A percentile compares a stretch with the other conserved stretches of the same genome.
These are phyloP conservation scores for Julus scandinavius DNA, from an alignment of 2,888 invertebrate species.

Conservation along the genomic window DNA sequence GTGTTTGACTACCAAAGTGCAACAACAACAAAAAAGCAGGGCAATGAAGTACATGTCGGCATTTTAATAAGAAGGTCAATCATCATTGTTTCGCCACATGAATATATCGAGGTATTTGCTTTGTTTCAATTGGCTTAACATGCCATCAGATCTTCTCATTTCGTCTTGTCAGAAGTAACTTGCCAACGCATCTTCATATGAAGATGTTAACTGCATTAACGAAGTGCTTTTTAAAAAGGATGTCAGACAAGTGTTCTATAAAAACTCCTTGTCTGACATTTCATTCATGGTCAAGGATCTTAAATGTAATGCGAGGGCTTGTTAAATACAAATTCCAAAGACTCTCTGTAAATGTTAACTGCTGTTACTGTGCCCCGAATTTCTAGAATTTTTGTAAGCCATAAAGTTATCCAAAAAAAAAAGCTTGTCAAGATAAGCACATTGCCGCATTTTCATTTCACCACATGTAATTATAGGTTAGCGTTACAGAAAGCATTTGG, in stretches of 20 bases:
- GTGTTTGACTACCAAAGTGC: not conserved
- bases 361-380: not conserved
- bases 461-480: conserved; percentile 15
- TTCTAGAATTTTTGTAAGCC: not conserved
- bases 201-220: not conserved
- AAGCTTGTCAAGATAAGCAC: conserved; percentile 4
- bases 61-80: conserved; percentile 15
- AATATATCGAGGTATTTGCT: not conserved
- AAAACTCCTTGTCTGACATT: conserved; percentile 24
- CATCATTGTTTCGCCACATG: not conserved
- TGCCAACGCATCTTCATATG: not conserved
- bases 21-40: not conserved
- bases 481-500: not conserved
- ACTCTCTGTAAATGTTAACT: not conserved
- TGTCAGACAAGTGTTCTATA: conserved; percentile 1
- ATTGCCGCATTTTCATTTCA: not conserved
- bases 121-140: not conserved
- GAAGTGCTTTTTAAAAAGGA: not conserved
- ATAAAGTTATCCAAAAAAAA: not conserved
- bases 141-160: conserved; percentile 13
- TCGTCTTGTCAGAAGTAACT: not conserved
- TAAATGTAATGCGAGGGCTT: not conserved
- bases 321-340: too few relatives aligned
- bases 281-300: conserved; percentile 7
- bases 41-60: not conserved